Percentiles rank a stretch among this genome's conserved stretches.
Evolutionary conservation across 2,888 invertebrate genomes (phyloP).

Genomic region (Trissonchulus sp.): DNA sequence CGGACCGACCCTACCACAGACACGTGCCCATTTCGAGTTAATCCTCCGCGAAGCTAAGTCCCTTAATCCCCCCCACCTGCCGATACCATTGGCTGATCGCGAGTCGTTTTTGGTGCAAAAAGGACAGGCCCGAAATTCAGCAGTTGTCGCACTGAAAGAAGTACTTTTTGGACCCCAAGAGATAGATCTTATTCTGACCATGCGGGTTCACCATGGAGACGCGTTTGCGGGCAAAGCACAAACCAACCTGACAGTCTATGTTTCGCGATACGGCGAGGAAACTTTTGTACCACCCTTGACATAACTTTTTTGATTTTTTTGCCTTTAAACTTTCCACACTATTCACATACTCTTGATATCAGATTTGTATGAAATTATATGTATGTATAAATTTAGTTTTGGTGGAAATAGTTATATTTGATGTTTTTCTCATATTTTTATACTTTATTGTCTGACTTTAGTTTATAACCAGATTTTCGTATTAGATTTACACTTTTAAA

Average conservation of each 20-base stretch:
- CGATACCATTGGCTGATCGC: slow-evolving; percentile 35
- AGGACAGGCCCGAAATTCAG: slow-evolving; percentile 51
- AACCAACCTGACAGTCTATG: slow-evolving; percentile 55
- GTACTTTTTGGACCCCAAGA: slow-evolving; percentile 54
- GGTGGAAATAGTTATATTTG: too few relatives aligned
- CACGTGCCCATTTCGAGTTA: slow-evolving; percentile 54
- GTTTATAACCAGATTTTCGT: too few relatives aligned
- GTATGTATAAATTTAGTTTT: too few relatives aligned
- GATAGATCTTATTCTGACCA: slow-evolving; percentile 53
- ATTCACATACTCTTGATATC: too few relatives aligned
- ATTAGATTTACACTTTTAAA: too few relatives aligned
- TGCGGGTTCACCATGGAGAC: slow-evolving; percentile 52
- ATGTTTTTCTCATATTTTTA: too few relatives aligned
- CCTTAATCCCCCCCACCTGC: slow-evolving; percentile 23
- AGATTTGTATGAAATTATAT: too few relatives aligned
- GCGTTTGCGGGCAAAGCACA: slow-evolving; percentile 54
- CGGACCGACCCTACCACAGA: slow-evolving; percentile 48
- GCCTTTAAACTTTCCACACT: too few relatives aligned
- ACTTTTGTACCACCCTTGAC: not conserved
- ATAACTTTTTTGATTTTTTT: too few relatives aligned
- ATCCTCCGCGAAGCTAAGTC: slow-evolving; percentile 40
- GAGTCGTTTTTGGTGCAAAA: slow-evolving; percentile 54
- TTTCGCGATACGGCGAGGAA: slow-evolving; percentile 46
- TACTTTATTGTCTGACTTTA: too few relatives aligned
- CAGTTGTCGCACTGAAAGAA: slow-evolving; percentile 53